Evolutionary conservation across 2,797 vertebrate genomes (phyloP).

Genomic region (Peromyscus nudipes): DNA sequence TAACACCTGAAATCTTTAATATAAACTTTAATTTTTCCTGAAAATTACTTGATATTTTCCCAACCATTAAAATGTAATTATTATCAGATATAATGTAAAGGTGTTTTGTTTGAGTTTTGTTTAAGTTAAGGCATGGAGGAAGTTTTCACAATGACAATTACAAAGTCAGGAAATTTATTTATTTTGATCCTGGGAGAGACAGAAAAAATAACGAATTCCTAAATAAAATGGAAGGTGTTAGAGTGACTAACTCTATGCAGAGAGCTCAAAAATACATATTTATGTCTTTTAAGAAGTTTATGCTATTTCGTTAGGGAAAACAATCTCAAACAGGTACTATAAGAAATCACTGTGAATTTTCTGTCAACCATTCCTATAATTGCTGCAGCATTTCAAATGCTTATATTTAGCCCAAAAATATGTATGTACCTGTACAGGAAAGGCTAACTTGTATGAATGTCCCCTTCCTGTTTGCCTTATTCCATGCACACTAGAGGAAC

Average conservation of each 20-base stretch:
- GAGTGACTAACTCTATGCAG: background rate
- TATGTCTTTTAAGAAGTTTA: background rate
- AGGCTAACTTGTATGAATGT: background rate
- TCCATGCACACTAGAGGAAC: background rate
- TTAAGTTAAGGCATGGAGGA: conserved; percentile 28
- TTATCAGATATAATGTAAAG: background rate
- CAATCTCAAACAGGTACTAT: background rate
- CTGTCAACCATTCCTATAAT: background rate
- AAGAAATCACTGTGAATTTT: conserved; percentile 55
- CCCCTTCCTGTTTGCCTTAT: background rate
- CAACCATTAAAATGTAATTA: background rate
- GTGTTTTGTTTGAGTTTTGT: background rate
- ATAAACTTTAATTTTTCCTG: conserved; percentile 26
- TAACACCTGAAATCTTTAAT: conserved; percentile 19
- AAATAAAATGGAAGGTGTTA: conserved; percentile 43
- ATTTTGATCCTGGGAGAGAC: conserved; percentile 13
- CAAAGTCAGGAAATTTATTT: conserved; percentile 48
- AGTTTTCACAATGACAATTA: conserved; percentile 56
- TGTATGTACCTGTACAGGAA: background rate
- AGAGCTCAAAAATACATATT: conserved; percentile 18
- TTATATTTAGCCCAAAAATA: background rate
- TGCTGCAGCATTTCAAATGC: background rate
- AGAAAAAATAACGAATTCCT: conserved; percentile 33
- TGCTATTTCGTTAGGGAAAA: conserved; percentile 29
- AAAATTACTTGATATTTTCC: conserved; percentile 38